Evolutionary conservation across 2,888 invertebrate species (phyloP).

Genomic region (Xanthia icteritia): DNA sequence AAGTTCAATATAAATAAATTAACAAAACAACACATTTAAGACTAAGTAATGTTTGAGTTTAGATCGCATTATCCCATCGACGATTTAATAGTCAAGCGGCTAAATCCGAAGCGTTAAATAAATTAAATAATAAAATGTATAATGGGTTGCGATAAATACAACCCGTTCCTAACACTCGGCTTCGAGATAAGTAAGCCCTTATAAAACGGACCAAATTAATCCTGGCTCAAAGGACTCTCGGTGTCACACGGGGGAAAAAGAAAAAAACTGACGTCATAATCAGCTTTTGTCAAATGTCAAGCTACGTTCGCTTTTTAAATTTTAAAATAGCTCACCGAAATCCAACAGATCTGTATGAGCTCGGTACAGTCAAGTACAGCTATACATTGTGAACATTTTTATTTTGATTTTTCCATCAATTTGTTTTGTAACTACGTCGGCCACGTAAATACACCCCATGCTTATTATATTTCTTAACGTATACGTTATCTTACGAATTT

Average conservation of each 20-base stretch:
- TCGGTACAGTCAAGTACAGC: conserved; percentile 70
- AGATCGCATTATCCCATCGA: conserved; percentile 86
- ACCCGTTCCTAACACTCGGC: conserved; percentile 85
- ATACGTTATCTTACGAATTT: conserved; percentile 84
- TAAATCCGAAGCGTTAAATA: conserved; percentile 88
- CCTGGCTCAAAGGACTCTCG: conserved; percentile 87
- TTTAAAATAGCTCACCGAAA: conserved; percentile 85
- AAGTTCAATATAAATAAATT: conserved; percentile 73
- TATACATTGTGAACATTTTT: conserved; percentile 19
- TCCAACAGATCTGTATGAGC: conserved; percentile 67
- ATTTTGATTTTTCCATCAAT: conserved; percentile 11
- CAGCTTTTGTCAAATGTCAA: conserved; percentile 90
- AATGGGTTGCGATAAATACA: conserved; percentile 89
- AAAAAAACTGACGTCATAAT: conserved; percentile 89
- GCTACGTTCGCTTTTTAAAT: conserved; percentile 84
- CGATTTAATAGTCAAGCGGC: conserved; percentile 89
- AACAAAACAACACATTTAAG: conserved; percentile 79
- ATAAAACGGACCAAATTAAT: conserved; percentile 89
- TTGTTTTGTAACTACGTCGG: conserved; percentile 52
- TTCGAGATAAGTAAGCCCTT: conserved; percentile 88
- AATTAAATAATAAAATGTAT: conserved; percentile 90
- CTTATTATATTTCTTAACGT: conserved; percentile 71
- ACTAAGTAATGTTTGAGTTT: conserved; percentile 85
- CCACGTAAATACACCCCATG: conserved; percentile 56
- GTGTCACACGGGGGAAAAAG: conserved; percentile 78